Conservation (phyloP, 2,797 vertebrate species). For the Delichon dasypus region DNA sequence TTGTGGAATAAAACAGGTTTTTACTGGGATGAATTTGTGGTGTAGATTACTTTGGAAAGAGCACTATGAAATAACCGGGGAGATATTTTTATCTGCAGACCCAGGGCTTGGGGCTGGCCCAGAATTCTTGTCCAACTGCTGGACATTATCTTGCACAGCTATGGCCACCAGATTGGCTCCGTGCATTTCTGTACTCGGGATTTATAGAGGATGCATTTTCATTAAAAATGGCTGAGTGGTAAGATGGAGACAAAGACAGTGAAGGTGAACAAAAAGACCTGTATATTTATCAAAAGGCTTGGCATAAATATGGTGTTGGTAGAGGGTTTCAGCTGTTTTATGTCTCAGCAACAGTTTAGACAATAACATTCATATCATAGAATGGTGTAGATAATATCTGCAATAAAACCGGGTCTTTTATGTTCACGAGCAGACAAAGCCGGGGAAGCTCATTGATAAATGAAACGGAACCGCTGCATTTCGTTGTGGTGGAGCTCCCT, state of each 20-base stretch:
- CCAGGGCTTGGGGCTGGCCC: not conserved
- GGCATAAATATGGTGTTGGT: conserved; percentile 45
- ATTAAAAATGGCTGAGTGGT: conserved; percentile 60
- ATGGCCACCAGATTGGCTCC: not conserved
- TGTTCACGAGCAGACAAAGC: conserved; percentile 69
- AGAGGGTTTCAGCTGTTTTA: conserved; percentile 57
- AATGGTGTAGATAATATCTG: conserved; percentile 71
- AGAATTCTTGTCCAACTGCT: not conserved
- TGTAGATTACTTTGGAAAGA: not conserved
- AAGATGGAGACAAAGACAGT: conserved; percentile 60
- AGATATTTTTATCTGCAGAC: not conserved
- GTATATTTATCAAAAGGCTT: conserved; percentile 61
- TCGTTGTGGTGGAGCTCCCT: conserved; percentile 67
- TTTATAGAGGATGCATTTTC: conserved; percentile 38
- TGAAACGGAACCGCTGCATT: conserved; percentile 30
- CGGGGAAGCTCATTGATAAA: conserved; percentile 55
- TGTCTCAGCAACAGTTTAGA: conserved; percentile 65
- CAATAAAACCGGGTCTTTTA: conserved; percentile 69
- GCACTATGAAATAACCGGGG: not conserved
- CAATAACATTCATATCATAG: conserved; percentile 72
- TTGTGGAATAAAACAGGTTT: not conserved
- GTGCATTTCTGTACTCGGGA: not conserved
- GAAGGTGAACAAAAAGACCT: conserved; percentile 36
- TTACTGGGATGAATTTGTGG: not conserved
- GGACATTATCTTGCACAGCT: not conserved